Evolutionary conservation across 1,140 invertebrate genomes (phyloP).

Genomic region (Linepithema humile): DNA sequence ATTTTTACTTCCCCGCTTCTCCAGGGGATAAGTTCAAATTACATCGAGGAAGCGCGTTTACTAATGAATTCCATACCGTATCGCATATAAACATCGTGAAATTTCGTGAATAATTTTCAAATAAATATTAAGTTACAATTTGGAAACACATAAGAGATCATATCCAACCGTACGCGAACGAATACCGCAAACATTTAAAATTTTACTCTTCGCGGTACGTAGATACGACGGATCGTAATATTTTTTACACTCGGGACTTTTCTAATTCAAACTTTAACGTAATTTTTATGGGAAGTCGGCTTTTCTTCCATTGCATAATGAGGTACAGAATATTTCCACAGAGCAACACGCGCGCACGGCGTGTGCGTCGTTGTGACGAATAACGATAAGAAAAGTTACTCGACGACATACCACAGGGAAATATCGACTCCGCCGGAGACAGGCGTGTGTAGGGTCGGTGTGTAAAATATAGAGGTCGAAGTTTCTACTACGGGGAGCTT

Average conservation of each 20-base stretch:
- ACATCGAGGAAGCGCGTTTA: background rate
- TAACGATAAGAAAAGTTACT: slow-evolving; percentile 56
- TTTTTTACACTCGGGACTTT: slow-evolving; percentile 35
- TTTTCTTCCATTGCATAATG: slow-evolving; percentile 44
- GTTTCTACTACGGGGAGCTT: slow-evolving; percentile 25
- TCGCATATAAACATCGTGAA: background rate
- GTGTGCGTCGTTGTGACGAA: slow-evolving; percentile 12
- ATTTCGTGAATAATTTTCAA: slow-evolving; percentile 36
- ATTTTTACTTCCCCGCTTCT: slow-evolving; percentile 13
- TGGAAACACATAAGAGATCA: slow-evolving; percentile 10
- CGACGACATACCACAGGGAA: slow-evolving; percentile 48
- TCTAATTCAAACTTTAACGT: slow-evolving; percentile 22
- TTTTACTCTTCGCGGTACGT: background rate
- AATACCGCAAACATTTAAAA: background rate
- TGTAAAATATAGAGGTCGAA: slow-evolving; percentile 53
- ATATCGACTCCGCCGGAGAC: slow-evolving; percentile 25
- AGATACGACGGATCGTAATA: background rate
- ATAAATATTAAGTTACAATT: slow-evolving; percentile 4
- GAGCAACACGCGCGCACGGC: background rate
- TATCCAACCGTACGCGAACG: background rate
- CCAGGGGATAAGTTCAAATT: slow-evolving; percentile 27
- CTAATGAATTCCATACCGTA: background rate
- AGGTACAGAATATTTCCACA: background rate
- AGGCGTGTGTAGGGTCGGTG: background rate
- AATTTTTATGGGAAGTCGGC: slow-evolving; percentile 28